These are phyloP conservation scores for Pyrocephalus nanus DNA, from an alignment of 2,797 vertebrate species.

Conservation along the genomic window DNA sequence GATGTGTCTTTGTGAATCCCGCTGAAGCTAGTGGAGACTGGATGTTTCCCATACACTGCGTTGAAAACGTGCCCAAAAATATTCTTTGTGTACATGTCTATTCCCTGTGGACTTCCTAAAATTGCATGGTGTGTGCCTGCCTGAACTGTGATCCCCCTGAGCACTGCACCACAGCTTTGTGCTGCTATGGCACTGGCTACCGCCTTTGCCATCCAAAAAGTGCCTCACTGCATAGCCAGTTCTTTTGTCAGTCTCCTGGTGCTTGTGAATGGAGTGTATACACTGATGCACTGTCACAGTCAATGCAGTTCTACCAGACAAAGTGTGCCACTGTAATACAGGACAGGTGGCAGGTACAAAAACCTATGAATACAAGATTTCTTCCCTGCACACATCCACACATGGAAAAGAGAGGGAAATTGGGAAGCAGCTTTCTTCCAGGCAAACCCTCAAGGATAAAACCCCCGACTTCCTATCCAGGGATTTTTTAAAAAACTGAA, in stretches of 20 bases:
- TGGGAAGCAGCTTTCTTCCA: background rate
- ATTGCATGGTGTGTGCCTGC: background rate
- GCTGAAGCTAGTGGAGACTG: background rate
- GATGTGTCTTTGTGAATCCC: background rate
- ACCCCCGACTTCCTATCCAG: background rate
- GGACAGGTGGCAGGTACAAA: background rate
- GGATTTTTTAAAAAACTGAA: background rate
- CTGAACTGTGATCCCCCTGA: background rate
- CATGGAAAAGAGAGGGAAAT: background rate
- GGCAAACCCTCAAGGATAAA: background rate
- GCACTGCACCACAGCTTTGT: background rate
- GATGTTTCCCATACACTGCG: background rate
- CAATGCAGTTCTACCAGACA: background rate
- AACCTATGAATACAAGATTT: background rate
- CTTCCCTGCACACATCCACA: background rate
- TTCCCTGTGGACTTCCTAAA: background rate
- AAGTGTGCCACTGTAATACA: background rate
- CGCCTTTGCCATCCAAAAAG: background rate
- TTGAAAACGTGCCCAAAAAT: background rate
- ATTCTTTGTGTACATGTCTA: background rate
- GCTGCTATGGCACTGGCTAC: background rate
- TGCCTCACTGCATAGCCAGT: background rate
- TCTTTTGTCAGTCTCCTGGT: background rate
- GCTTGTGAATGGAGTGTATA: background rate
- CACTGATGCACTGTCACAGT: background rate